Evolutionary conservation across 2,113 vertebrate genomes (phyloP).

Genomic region (Rousettus leschenaultii): DNA sequence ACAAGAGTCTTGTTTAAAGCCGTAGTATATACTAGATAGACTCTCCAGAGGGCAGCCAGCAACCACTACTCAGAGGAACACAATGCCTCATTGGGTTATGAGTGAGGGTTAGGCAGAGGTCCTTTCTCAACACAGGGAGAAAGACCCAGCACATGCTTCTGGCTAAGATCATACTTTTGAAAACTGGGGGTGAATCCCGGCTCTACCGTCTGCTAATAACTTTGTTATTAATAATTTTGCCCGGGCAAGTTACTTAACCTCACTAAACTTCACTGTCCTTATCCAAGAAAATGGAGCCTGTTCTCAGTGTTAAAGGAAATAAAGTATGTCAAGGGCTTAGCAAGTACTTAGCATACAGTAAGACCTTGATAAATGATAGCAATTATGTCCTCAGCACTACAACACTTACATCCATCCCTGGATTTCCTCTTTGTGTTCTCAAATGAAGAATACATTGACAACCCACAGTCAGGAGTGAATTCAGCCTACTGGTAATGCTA

Average conservation of each 20-base stretch:
- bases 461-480: background rate
- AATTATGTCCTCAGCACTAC: background rate
- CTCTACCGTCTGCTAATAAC: background rate
- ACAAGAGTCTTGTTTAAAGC: constrained; percentile 47
- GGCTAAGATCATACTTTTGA: constrained; percentile 15
- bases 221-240: background rate
- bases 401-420: background rate
- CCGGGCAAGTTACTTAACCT: background rate
- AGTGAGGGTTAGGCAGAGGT: background rate
- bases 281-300: constrained; percentile 10
- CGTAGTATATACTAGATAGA: background rate
- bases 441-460: background rate
- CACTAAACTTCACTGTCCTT: background rate
- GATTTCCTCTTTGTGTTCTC: background rate
- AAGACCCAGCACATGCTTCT: background rate
- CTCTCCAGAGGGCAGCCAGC: background rate
- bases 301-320: background rate
- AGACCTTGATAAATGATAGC: constrained; percentile 24
- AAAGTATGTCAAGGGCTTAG: background rate
- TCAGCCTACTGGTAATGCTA: background rate
- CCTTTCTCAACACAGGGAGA: background rate
- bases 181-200: background rate
- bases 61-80: background rate
- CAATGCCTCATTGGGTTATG: background rate
- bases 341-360: background rate